A percentile compares a stretch with the other conserved stretches of the same genome.
Evolutionary conservation across 2,888 invertebrate genomes (phyloP).

Genomic region (Tetragnatha montana): DNA sequence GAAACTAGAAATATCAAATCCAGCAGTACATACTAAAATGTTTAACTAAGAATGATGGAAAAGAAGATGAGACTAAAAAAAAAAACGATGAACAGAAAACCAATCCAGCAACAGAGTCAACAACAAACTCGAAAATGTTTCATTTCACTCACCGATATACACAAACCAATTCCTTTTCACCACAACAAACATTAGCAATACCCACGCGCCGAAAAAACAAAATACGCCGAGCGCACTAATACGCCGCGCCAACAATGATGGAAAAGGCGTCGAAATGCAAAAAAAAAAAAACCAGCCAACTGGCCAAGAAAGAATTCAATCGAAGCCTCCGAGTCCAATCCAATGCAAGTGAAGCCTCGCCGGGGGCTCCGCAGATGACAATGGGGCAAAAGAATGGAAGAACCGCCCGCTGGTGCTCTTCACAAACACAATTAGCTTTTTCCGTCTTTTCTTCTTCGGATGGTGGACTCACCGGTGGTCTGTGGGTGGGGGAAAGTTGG

Average conservation of each 20-base stretch:
- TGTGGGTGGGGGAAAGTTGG: background rate
- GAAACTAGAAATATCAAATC: too few species aligned
- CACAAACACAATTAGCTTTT: constrained; percentile 56
- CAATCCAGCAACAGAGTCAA: too few species aligned
- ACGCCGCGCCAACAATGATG: background rate
- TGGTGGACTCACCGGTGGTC: constrained; percentile 19
- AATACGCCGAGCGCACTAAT: background rate
- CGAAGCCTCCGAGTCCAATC: background rate
- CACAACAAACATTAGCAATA: too few species aligned
- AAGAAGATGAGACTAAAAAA: too few species aligned
- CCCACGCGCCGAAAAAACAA: too few species aligned
- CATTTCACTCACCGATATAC: too few species aligned
- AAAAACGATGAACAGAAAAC: too few species aligned
- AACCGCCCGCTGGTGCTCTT: constrained; percentile 34
- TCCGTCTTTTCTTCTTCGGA: background rate
- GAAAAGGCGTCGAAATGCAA: background rate
- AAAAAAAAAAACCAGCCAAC: constrained; percentile 5
- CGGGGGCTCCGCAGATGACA: background rate
- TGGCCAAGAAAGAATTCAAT: background rate
- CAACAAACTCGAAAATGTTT: too few species aligned
- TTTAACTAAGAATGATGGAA: too few species aligned
- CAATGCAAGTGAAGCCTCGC: background rate
- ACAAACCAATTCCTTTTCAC: too few species aligned
- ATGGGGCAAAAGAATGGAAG: background rate
- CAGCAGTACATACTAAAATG: too few species aligned